A percentile compares a stretch with the other conserved stretches of the same genome.
Evolutionary conservation across 2,113 vertebrate species (phyloP).

Genomic region (Pionites leucogaster): DNA sequence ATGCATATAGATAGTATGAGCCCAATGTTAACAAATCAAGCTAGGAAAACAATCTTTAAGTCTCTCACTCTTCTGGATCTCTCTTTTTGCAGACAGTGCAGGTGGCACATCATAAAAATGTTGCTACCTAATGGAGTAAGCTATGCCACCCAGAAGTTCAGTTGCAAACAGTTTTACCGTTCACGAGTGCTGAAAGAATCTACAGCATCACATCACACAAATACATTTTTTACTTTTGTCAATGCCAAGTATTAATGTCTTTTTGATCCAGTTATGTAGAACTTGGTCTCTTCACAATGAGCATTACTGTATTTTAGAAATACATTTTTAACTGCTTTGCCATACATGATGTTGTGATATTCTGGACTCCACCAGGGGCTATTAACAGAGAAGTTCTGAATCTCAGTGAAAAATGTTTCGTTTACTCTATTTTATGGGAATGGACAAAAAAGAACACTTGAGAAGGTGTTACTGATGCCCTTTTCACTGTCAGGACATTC

Average conservation of each 20-base stretch:
- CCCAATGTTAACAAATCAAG: neutral
- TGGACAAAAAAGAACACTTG: neutral
- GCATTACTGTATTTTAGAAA: neutral
- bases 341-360: neutral
- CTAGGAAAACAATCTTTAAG: neutral
- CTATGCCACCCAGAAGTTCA: neutral
- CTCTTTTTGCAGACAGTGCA: neutral
- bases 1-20: neutral
- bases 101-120: neutral
- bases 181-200: neutral
- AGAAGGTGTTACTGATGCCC: neutral
- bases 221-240: neutral
- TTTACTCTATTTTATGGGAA: fast-evolving
- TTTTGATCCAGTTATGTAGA: neutral
- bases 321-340: neutral
- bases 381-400: neutral
- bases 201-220: neutral
- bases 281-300: neutral
- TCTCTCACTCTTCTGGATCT: neutral
- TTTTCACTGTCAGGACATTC: neutral
- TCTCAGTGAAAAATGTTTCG: neutral
- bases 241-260: neutral
- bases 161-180: neutral
- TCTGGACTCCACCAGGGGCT: neutral
- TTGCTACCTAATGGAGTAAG: neutral